Evolutionary conservation across 1,140 invertebrate species (phyloP).

Genomic region (Acromyrmex echinatior): DNA sequence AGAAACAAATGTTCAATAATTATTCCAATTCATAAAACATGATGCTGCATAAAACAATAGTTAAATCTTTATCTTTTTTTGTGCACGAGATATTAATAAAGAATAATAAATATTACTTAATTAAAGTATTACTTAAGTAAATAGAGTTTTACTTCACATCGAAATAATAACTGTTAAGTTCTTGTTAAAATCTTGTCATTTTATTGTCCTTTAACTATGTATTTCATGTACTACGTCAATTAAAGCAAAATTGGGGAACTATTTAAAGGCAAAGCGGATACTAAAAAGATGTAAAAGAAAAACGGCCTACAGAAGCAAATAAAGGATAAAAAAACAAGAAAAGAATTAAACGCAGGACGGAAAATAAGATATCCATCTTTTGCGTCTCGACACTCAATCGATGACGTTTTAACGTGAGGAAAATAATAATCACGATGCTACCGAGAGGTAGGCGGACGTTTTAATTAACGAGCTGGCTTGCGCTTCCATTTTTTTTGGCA

Average conservation of each 20-base stretch:
- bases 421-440: slow-evolving; percentile 64
- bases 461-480: slow-evolving; percentile 68
- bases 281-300: background rate
- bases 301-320: background rate
- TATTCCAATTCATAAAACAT: slow-evolving; percentile 6
- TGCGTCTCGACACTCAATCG: slow-evolving; percentile 19
- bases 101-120: slow-evolving; percentile 8
- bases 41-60: background rate
- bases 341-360: background rate
- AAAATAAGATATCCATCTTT: slow-evolving; percentile 12
- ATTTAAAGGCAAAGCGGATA: slow-evolving; percentile 5
- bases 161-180: background rate
- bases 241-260: background rate
- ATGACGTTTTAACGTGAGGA: slow-evolving; percentile 25
- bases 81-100: background rate
- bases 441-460: slow-evolving; percentile 47
- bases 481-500: background rate
- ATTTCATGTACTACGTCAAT: background rate
- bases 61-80: background rate
- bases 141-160: background rate
- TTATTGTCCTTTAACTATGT: background rate
- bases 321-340: slow-evolving; percentile 16
- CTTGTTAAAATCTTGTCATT: background rate
- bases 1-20: background rate
- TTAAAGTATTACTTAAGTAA: slow-evolving; percentile 19